phyloP scores from a whole-genome alignment of 1,140 invertebrate genomes.

The Formica selysi region DNA sequence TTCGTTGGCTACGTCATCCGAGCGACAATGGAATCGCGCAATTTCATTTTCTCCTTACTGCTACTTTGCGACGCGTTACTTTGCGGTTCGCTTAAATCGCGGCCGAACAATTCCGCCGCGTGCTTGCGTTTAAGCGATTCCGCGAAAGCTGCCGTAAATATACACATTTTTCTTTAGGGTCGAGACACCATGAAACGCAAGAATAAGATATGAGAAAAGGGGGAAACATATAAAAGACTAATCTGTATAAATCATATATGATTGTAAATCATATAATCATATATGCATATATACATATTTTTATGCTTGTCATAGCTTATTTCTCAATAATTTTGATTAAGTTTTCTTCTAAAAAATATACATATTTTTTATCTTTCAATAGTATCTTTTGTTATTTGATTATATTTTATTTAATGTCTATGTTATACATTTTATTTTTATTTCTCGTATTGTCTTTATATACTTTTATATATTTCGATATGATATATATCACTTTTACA shows the following conservation, averaged over 20 bases:
- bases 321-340: neutral
- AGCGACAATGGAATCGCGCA: constrained; percentile 62
- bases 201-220: constrained; percentile 3
- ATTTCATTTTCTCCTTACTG: constrained; percentile 63
- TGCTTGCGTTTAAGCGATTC: constrained; percentile 54
- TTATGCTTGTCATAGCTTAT: neutral
- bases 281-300: no score
- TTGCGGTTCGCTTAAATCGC: constrained; percentile 59
- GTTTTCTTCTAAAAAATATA: neutral
- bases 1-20: constrained; percentile 59
- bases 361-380: neutral
- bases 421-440: neutral
- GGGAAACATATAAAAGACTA: neutral
- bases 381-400: neutral
- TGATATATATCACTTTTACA: neutral
- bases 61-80: constrained; percentile 60
- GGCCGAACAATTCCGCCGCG: constrained; percentile 47
- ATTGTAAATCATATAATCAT: no score
- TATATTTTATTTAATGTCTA: neutral
- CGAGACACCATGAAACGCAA: neutral
- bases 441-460: neutral
- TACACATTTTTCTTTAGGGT: constrained; percentile 18
- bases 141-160: constrained; percentile 54
- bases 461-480: neutral
- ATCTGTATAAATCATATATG: neutral